These are phyloP conservation scores for Carassius gibelio DNA, from an alignment of 2,113 vertebrate species.

Conservation along the genomic window DNA sequence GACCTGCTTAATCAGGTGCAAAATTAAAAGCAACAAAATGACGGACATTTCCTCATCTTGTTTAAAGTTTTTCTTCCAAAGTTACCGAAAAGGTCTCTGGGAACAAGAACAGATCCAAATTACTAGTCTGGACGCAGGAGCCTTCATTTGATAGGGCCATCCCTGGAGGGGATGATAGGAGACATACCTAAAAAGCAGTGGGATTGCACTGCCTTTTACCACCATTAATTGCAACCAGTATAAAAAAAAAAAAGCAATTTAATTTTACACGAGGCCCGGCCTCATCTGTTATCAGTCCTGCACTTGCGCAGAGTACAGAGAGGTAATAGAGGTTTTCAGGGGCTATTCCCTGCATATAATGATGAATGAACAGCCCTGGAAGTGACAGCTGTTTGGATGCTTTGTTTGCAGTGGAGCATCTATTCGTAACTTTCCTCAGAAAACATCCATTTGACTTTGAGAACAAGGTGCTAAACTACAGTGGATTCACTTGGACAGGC, in stretches of 20 bases:
- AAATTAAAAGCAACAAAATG: slow-evolving; percentile 69
- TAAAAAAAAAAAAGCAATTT: slow-evolving; percentile 70
- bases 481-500: background rate
- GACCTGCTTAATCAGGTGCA: slow-evolving; percentile 69
- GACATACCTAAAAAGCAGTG: slow-evolving; percentile 64
- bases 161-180: slow-evolving; percentile 67
- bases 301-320: slow-evolving; percentile 68
- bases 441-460: slow-evolving; percentile 63
- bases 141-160: slow-evolving; percentile 68
- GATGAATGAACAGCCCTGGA: slow-evolving; percentile 75
- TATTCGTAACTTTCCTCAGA: slow-evolving; percentile 66
- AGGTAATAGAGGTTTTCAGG: slow-evolving; percentile 74
- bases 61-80: slow-evolving; percentile 65
- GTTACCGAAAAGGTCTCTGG: slow-evolving; percentile 67
- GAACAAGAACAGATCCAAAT: slow-evolving; percentile 70
- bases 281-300: slow-evolving; percentile 74
- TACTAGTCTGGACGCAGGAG: slow-evolving; percentile 63
- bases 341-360: slow-evolving; percentile 76
- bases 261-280: slow-evolving; percentile 64
- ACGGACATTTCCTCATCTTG: slow-evolving; percentile 75
- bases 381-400: slow-evolving; percentile 78
- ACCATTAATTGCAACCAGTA: slow-evolving; percentile 69
- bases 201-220: slow-evolving; percentile 61
- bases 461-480: slow-evolving; percentile 11
- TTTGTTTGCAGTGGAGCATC: slow-evolving; percentile 60